Evolutionary conservation across 1,140 invertebrate genomes (phyloP).

Genomic region (Cheumatopsyche charites): DNA sequence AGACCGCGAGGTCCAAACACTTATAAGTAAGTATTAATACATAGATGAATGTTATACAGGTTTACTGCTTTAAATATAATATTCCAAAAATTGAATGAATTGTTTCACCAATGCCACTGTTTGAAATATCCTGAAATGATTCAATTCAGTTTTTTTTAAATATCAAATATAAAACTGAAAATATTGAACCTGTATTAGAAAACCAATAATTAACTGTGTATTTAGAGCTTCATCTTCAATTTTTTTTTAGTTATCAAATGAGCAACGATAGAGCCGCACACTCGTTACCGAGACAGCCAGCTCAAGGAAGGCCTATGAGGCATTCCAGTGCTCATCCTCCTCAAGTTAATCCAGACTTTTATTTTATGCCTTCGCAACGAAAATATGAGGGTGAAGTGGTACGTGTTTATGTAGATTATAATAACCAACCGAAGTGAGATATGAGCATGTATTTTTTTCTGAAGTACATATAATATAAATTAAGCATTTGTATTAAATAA

Average conservation of each 20-base stretch:
- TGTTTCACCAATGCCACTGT: neutral
- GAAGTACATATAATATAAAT: neutral
- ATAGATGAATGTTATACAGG: no score
- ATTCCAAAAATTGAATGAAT: slow-evolving; percentile 1
- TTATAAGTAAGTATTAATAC: slow-evolving; percentile 46
- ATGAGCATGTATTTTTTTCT: neutral
- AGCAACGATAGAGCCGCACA: slow-evolving; percentile 50
- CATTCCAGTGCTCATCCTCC: slow-evolving; percentile 49
- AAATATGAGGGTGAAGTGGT: slow-evolving; percentile 93
- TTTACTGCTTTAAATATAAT: neutral
- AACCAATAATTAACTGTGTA: no score
- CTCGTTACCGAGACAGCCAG: slow-evolving; percentile 52
- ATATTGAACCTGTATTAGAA: neutral
- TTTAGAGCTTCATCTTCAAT: no score
- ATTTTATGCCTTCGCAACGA: slow-evolving; percentile 92
- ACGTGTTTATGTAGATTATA: slow-evolving; percentile 87
- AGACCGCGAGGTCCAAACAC: slow-evolving; percentile 58
- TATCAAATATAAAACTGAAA: neutral
- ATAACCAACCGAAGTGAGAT: slow-evolving; percentile 61
- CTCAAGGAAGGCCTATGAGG: slow-evolving; percentile 47
- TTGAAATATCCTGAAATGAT: no score
- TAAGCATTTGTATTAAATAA: slow-evolving; percentile 17
- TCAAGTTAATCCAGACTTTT: slow-evolving; percentile 76
- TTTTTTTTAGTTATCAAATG: slow-evolving; percentile 42
- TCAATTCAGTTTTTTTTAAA: neutral